Evolutionary conservation across 2,113 vertebrate genomes (phyloP).

Genomic region (Bothrops jararaca): DNA sequence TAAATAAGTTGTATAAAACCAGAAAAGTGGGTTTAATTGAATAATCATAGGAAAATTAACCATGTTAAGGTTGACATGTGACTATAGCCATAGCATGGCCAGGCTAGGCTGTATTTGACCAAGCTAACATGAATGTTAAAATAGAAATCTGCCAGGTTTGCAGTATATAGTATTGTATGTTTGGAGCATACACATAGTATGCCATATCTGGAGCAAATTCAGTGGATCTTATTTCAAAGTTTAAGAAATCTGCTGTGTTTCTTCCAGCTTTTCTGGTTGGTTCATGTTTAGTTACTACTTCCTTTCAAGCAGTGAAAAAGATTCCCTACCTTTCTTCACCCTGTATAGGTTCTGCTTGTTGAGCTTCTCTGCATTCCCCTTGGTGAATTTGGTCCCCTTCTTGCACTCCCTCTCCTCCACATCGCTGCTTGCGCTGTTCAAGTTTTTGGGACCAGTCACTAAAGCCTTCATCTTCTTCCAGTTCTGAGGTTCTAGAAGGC

Average conservation of each 20-base stretch:
- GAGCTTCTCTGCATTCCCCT: not conserved
- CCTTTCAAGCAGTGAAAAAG: not conserved
- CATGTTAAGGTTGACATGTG: not conserved
- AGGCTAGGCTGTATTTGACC: not conserved
- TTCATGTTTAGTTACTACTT: not conserved
- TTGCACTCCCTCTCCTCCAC: conserved; percentile 40
- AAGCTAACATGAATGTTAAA: not conserved
- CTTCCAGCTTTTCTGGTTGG: not conserved
- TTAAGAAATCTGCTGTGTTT: not conserved
- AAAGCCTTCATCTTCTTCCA: conserved; percentile 91
- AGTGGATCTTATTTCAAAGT: not conserved
- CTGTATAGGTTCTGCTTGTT: not conserved
- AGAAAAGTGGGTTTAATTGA: not conserved
- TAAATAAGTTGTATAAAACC: not conserved
- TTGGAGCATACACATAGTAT: not conserved
- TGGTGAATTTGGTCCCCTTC: not conserved
- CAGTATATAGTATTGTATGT: not conserved
- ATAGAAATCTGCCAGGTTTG: not conserved
- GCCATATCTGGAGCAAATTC: not conserved
- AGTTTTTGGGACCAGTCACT: conserved; percentile 86
- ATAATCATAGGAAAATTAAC: not conserved
- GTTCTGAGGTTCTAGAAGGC: conserved; percentile 62
- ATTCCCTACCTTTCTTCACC: conserved; percentile 19
- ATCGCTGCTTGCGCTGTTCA: conserved; percentile 70
- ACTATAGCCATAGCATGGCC: not conserved